Percentiles rank a stretch among this genome's conserved stretches.
phyloP scores from a whole-genome alignment of 2,888 invertebrate genomes.

The Rhamnusium bicolor region DNA sequence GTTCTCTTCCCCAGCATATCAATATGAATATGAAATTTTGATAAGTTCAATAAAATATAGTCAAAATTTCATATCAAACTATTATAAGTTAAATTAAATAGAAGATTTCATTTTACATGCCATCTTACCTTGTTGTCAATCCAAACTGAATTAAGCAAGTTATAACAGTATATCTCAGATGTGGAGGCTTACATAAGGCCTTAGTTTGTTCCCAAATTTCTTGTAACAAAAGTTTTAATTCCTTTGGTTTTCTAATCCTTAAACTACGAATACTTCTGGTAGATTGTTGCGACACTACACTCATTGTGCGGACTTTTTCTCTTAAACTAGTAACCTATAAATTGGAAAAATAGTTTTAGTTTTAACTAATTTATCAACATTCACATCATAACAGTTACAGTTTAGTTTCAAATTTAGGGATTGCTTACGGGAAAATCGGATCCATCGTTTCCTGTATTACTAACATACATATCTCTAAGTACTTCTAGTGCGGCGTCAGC shows the following conservation, averaged over 20 bases:
- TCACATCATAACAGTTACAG: no score
- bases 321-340: slow-evolving; percentile 80
- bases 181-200: slow-evolving; percentile 82
- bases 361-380: no score
- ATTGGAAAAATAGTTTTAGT: background rate
- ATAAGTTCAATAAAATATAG: no score
- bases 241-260: slow-evolving; percentile 82
- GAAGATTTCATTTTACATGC: no score
- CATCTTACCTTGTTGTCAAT: slow-evolving; percentile 83
- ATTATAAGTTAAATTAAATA: no score
- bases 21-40: no score
- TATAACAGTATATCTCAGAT: slow-evolving; percentile 82
- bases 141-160: slow-evolving; percentile 90
- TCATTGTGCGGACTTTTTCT: slow-evolving; percentile 78
- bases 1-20: no score
- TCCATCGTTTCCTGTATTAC: slow-evolving; percentile 81
- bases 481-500: slow-evolving; percentile 82
- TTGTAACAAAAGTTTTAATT: slow-evolving; percentile 78
- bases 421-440: slow-evolving; percentile 83
- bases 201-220: slow-evolving; percentile 86
- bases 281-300: slow-evolving; percentile 77
- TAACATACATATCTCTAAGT: slow-evolving; percentile 79
- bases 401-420: no score
- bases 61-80: no score
- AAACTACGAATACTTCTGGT: slow-evolving; percentile 80